Percentiles rank a stretch among this genome's conserved stretches.
These are phyloP conservation scores for Saturnia japonica DNA, from an alignment of 2,888 invertebrate species.

Conservation along the genomic window DNA sequence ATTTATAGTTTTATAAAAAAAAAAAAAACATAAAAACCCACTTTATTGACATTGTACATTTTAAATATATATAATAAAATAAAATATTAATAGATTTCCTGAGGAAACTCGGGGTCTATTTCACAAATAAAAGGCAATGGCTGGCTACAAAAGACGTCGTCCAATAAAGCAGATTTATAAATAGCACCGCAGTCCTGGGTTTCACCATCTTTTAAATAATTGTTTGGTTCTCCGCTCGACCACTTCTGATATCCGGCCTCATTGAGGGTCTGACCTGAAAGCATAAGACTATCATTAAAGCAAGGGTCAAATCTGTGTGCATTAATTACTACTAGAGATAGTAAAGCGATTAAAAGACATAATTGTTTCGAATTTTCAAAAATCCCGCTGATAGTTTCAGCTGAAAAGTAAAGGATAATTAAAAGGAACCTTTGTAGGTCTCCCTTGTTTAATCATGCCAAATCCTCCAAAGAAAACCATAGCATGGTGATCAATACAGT, in stretches of 20 bases:
- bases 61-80: not conserved
- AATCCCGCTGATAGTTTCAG: not conserved
- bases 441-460: not conserved
- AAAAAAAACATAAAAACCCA: no score
- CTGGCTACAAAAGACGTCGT: conserved; percentile 25
- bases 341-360: not conserved
- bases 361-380: not conserved
- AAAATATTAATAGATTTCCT: not conserved
- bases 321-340: not conserved
- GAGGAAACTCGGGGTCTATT: conserved; percentile 20
- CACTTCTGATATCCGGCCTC: conserved; percentile 28
- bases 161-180: conserved; percentile 19
- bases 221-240: conserved; percentile 25
- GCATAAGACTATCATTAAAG: conserved; percentile 14
- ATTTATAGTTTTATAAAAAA: no score
- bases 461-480: no score
- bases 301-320: not conserved
- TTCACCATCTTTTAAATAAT: conserved; percentile 18
- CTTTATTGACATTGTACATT: not conserved
- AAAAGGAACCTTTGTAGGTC: no score
- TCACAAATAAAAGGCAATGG: conserved; percentile 29
- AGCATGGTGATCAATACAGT: no score
- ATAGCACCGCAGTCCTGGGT: conserved; percentile 26
- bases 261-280: conserved; percentile 21
- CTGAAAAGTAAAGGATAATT: not conserved